phyloP scores from a whole-genome alignment of 2,888 invertebrate genomes.

The Melanargia galathea region DNA sequence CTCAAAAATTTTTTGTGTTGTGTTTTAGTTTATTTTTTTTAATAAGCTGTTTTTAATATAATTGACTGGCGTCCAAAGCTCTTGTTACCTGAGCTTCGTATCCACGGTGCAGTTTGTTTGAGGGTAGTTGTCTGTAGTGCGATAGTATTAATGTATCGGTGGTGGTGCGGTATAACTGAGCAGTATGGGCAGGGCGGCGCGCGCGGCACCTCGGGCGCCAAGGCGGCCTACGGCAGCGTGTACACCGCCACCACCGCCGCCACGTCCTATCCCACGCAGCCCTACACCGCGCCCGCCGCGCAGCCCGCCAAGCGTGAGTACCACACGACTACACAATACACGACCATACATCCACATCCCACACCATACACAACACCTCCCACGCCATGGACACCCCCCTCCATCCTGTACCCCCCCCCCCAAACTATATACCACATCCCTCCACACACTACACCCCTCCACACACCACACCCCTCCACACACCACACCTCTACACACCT shows the following conservation, averaged over 20 bases:
- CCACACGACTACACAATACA: conserved; percentile 29
- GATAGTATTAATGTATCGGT: conserved; percentile 5
- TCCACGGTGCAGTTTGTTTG: too few species aligned
- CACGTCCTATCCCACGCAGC: conserved; percentile 73
- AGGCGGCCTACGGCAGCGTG: conserved; percentile 83
- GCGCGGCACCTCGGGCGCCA: conserved; percentile 81
- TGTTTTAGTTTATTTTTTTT: too few species aligned
- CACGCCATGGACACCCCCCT: too few species aligned
- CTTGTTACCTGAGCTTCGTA: too few species aligned
- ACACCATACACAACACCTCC: neutral
- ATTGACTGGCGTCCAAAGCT: too few species aligned
- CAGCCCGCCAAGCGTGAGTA: conserved; percentile 84
- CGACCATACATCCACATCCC: conserved; percentile 9
- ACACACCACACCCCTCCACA: too few species aligned
- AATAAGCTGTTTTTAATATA: too few species aligned
- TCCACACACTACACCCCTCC: too few species aligned
- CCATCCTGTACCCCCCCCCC: too few species aligned
- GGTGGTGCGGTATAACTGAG: conserved; percentile 23
- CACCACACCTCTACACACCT: too few species aligned
- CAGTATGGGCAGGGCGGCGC: conserved; percentile 66
- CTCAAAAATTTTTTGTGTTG: too few species aligned
- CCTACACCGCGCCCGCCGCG: conserved; percentile 80
- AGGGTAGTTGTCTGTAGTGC: neutral
- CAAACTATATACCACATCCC: too few species aligned
- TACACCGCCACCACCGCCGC: conserved; percentile 83